A percentile compares a stretch with the other conserved stretches of the same genome.
phyloP scores from a whole-genome alignment of 2,888 invertebrate genomes.

The Oscheius myriophilus region DNA sequence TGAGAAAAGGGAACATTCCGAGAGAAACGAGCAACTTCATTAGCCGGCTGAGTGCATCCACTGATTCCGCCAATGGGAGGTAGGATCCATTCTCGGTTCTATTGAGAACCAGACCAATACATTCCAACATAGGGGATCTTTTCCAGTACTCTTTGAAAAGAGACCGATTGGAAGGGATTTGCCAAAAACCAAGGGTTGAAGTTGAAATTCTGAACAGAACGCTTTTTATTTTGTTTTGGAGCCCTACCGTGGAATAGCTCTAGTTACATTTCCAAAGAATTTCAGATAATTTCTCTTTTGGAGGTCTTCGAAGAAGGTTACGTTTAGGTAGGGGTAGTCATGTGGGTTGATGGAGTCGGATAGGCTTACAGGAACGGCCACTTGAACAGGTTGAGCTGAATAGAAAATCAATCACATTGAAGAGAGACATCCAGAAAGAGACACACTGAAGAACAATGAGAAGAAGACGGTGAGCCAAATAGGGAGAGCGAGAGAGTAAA shows the following conservation, averaged over 20 bases:
- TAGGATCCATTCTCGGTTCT: background rate
- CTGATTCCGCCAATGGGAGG: slow-evolving; percentile 2
- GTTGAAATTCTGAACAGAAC: slow-evolving; percentile 25
- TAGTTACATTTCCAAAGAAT: slow-evolving; percentile 22
- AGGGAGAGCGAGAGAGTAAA: too few relatives aligned
- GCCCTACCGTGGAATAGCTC: slow-evolving; percentile 28
- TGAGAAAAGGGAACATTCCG: slow-evolving; percentile 35
- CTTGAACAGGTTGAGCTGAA: too few relatives aligned
- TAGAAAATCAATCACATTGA: too few relatives aligned
- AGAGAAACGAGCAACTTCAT: slow-evolving; percentile 24
- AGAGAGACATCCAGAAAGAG: too few relatives aligned
- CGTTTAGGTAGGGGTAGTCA: too few relatives aligned
- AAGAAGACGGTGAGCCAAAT: too few relatives aligned
- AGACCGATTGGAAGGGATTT: slow-evolving; percentile 1
- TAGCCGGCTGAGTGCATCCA: slow-evolving; percentile 25
- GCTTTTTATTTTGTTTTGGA: background rate
- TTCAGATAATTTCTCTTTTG: slow-evolving; percentile 26
- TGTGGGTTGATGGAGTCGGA: too few relatives aligned
- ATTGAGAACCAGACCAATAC: slow-evolving; percentile 22
- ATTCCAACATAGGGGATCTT: slow-evolving; percentile 10
- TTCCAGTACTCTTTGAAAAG: slow-evolving; percentile 24
- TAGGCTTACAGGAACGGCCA: too few relatives aligned
- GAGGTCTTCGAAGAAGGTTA: slow-evolving; percentile 4
- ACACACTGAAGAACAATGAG: too few relatives aligned
- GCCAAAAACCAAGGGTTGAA: slow-evolving; percentile 18